A percentile compares a stretch with the other conserved stretches of the same genome.
These are phyloP conservation scores for Trichomycterus rosablanca DNA, from an alignment of 2,113 vertebrate species.

Conservation along the genomic window DNA sequence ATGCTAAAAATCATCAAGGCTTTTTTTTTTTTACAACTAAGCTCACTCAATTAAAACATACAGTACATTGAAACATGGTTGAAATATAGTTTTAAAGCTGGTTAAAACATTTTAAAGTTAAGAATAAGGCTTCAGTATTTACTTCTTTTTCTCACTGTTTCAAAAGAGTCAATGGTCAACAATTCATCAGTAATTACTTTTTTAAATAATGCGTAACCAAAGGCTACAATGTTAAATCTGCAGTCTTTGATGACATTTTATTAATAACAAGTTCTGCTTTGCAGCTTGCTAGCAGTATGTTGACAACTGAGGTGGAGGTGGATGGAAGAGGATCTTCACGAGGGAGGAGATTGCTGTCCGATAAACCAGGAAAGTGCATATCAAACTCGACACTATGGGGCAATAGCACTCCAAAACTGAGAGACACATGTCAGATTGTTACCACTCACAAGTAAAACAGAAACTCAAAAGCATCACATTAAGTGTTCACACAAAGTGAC, in stretches of 20 bases:
- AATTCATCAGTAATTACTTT: background rate
- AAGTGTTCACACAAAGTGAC: conserved; percentile 29
- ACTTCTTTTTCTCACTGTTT: too few species aligned
- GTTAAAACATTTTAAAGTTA: too few species aligned
- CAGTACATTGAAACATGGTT: too few species aligned
- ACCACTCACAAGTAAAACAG: too few species aligned
- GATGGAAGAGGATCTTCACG: conserved; percentile 9
- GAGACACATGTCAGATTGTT: conserved; percentile 18
- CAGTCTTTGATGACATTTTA: background rate
- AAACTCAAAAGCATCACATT: conserved; percentile 50
- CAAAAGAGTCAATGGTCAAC: too few species aligned
- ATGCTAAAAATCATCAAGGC: too few species aligned
- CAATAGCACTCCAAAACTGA: background rate
- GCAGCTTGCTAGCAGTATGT: conserved; percentile 13
- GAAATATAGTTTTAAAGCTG: too few species aligned
- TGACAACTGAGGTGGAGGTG: background rate
- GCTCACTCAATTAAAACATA: too few species aligned
- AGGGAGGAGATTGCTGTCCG: background rate
- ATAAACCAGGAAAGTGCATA: background rate
- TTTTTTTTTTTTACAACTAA: too few species aligned
- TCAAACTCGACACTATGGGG: background rate
- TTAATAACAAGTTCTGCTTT: conserved; percentile 23
- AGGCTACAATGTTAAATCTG: background rate
- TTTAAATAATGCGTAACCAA: background rate
- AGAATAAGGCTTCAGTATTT: background rate